Evolutionary conservation across 2,797 vertebrate genomes (phyloP).

Genomic region (Discoglossus pictus): DNA sequence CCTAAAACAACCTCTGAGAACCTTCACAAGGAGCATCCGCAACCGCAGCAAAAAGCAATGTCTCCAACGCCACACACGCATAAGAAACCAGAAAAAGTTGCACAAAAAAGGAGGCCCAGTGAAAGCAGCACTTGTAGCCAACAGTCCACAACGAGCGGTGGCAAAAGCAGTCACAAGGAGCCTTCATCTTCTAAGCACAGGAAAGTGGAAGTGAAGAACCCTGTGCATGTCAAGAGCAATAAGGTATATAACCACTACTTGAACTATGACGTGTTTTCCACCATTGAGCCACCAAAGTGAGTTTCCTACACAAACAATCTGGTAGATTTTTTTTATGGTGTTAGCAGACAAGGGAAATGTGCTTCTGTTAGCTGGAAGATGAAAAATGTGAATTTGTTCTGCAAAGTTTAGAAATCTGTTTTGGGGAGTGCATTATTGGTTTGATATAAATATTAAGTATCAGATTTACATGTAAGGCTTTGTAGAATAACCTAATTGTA

Average conservation of each 20-base stretch:
- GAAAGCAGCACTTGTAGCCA: constrained; percentile 52
- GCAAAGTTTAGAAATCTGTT: constrained; percentile 1
- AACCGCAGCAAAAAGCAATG: constrained; percentile 48
- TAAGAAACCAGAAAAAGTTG: constrained; percentile 58
- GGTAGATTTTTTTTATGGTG: not conserved
- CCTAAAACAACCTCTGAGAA: constrained; percentile 58
- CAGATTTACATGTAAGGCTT: too few relatives aligned
- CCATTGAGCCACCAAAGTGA: too few relatives aligned
- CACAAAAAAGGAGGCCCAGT: constrained; percentile 63
- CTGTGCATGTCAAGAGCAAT: constrained; percentile 55
- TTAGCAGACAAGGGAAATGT: not conserved
- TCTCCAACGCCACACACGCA: constrained; percentile 51
- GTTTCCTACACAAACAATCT: not conserved
- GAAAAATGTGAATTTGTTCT: constrained; percentile 6
- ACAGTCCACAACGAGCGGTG: constrained; percentile 45
- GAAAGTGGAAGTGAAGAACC: constrained; percentile 68
- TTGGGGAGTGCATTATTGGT: not conserved
- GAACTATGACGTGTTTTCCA: too few relatives aligned
- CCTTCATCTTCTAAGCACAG: constrained; percentile 69
- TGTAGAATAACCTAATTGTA: too few relatives aligned
- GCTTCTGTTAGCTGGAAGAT: not conserved
- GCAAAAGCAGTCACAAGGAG: constrained; percentile 58
- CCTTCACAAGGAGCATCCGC: constrained; percentile 64
- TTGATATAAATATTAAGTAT: too few relatives aligned
- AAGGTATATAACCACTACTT: constrained; percentile 67